Conservation (phyloP, 1,140 invertebrate species). For the Agrypnia vestita region DNA sequence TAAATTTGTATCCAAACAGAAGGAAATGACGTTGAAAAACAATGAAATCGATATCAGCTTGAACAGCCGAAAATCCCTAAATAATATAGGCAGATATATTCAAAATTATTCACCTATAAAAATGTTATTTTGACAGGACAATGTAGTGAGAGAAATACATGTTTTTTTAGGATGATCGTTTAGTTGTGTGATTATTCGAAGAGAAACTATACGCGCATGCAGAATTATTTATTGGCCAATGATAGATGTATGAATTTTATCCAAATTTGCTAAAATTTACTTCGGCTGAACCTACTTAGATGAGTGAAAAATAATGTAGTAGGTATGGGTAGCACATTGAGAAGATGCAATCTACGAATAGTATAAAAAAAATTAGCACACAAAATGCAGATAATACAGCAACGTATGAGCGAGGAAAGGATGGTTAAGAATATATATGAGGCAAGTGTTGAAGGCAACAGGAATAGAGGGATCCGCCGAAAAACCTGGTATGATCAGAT, state of each 20-base stretch:
- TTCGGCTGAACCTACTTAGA: neutral
- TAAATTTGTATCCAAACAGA: slow-evolving; percentile 6
- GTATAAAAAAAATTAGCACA: too few species aligned
- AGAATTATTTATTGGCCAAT: neutral
- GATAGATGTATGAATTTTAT: neutral
- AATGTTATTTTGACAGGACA: neutral
- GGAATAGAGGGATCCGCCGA: too few species aligned
- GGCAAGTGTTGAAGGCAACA: too few species aligned
- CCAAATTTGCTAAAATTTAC: neutral
- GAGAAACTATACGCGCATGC: too few species aligned
- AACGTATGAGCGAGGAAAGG: too few species aligned
- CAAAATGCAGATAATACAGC: too few species aligned
- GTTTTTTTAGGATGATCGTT: neutral
- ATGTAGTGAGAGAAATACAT: neutral
- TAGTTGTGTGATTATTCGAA: neutral
- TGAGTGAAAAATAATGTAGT: too few species aligned
- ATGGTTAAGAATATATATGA: too few species aligned
- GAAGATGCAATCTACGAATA: too few species aligned
- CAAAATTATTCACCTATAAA: neutral
- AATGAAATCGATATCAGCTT: neutral
- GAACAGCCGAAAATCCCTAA: neutral
- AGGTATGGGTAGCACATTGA: too few species aligned
- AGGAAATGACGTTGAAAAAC: neutral
- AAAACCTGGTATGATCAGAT: too few species aligned
- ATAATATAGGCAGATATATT: neutral